Percentiles rank a stretch among this genome's conserved stretches.
Conservation (phyloP, 2,888 invertebrate genomes). For the Acronicta aceris region DNA sequence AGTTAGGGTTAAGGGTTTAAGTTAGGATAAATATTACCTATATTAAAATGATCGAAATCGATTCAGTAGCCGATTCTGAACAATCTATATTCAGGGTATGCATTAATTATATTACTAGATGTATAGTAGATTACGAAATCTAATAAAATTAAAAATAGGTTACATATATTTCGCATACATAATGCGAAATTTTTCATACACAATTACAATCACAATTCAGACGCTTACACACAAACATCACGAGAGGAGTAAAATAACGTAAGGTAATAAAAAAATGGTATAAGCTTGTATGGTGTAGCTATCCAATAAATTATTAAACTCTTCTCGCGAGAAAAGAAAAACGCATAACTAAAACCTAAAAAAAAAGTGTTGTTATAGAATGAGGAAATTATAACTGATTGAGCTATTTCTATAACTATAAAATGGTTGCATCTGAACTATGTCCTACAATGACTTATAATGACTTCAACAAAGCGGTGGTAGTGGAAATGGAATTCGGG, state of each 20-base stretch:
- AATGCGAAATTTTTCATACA: neutral
- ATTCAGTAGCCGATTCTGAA: too few species aligned
- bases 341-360: conserved; percentile 8
- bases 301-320: conserved; percentile 10
- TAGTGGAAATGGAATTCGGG: conserved; percentile 13
- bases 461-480: conserved; percentile 8
- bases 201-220: too few species aligned
- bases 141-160: too few species aligned
- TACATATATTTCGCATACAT: too few species aligned
- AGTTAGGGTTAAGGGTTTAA: too few species aligned
- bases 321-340: conserved; percentile 20
- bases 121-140: too few species aligned
- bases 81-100: too few species aligned
- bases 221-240: neutral
- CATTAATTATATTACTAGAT: too few species aligned
- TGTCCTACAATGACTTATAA: conserved; percentile 15
- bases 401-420: conserved; percentile 18
- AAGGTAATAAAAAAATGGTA: neutral
- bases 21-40: too few species aligned
- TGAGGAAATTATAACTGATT: conserved; percentile 7
- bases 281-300: too few species aligned
- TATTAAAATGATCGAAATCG: too few species aligned
- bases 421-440: conserved; percentile 37
- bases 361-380: conserved; percentile 7
- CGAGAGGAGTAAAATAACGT: conserved; percentile 19